Evolutionary conservation across 2,113 vertebrate genomes (phyloP).

Genomic region (Zosterops hypoxanthus): DNA sequence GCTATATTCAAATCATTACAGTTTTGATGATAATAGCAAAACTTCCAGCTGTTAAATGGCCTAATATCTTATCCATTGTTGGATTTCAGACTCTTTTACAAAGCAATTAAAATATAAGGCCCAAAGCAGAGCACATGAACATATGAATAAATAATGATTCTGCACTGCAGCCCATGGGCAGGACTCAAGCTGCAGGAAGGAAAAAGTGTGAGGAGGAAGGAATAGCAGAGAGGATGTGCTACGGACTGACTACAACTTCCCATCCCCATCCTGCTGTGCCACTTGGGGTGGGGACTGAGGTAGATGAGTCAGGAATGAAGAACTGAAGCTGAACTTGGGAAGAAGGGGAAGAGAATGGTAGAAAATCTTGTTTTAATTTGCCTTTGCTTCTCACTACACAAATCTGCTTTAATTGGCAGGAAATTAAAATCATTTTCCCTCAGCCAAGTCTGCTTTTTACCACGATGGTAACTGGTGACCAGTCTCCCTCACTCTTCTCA

Average conservation of each 20-base stretch:
- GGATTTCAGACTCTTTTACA: not conserved
- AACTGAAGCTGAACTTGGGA: not conserved
- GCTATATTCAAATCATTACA: not conserved
- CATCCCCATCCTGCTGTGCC: too few species aligned
- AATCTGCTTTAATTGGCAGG: not conserved
- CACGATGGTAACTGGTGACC: not conserved
- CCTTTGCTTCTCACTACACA: not conserved
- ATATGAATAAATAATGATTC: not conserved
- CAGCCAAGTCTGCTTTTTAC: not conserved
- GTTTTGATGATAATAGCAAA: not conserved
- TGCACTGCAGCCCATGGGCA: not conserved
- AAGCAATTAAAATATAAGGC: not conserved
- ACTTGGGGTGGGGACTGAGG: not conserved
- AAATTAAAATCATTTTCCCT: not conserved
- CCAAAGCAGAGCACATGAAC: not conserved
- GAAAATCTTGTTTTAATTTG: not conserved
- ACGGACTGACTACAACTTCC: not conserved
- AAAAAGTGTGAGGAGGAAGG: not conserved
- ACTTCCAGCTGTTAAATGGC: not conserved
- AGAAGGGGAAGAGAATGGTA: not conserved
- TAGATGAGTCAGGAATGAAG: not conserved
- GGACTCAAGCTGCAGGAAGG: not conserved
- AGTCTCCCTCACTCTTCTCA: fast-evolving
- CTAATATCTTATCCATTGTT: not conserved
- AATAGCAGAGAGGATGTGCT: not conserved